A percentile compares a stretch with the other conserved stretches of the same genome.
Evolutionary conservation across 2,797 vertebrate genomes (phyloP).

Genomic region (Chiroxiphia lanceolata): DNA sequence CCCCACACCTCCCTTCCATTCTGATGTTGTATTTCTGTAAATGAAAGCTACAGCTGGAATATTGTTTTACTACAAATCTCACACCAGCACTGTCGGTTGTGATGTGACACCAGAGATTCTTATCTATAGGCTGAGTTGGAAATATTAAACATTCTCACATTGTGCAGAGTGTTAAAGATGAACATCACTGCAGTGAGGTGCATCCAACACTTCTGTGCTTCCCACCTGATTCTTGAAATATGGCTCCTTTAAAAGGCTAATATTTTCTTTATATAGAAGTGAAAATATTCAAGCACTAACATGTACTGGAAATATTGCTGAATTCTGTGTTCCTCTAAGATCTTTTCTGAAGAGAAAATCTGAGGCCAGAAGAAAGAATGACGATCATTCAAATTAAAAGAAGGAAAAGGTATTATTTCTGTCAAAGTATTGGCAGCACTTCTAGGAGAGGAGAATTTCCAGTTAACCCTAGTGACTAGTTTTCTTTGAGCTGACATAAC

Average conservation of each 20-base stretch:
- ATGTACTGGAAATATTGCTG: constrained; percentile 66
- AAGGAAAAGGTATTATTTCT: constrained; percentile 5
- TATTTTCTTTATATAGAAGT: constrained; percentile 73
- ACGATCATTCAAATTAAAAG: not conserved
- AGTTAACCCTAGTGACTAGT: constrained; percentile 3
- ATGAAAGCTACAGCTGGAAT: constrained; percentile 82
- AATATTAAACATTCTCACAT: constrained; percentile 85
- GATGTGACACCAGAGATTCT: constrained; percentile 82
- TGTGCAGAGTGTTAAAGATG: constrained; percentile 81
- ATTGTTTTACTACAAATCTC: constrained; percentile 82
- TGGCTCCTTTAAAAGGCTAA: constrained; percentile 77
- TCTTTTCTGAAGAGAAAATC: constrained; percentile 26
- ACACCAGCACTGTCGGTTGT: constrained; percentile 78
- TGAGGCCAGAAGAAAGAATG: not conserved
- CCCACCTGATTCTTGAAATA: constrained; percentile 81
- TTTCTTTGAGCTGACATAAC: constrained; percentile 17
- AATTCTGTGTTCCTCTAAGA: constrained; percentile 31
- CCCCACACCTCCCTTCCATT: constrained; percentile 52
- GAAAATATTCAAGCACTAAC: constrained; percentile 70
- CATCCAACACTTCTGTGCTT: constrained; percentile 80
- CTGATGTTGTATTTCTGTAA: constrained; percentile 79
- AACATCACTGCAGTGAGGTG: constrained; percentile 80
- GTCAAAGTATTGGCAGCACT: constrained; percentile 24
- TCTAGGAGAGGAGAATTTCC: constrained; percentile 28
- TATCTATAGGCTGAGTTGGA: constrained; percentile 79